These are phyloP conservation scores for Papilio demoleus DNA, from an alignment of 2,888 invertebrate species.

Conservation along the genomic window DNA sequence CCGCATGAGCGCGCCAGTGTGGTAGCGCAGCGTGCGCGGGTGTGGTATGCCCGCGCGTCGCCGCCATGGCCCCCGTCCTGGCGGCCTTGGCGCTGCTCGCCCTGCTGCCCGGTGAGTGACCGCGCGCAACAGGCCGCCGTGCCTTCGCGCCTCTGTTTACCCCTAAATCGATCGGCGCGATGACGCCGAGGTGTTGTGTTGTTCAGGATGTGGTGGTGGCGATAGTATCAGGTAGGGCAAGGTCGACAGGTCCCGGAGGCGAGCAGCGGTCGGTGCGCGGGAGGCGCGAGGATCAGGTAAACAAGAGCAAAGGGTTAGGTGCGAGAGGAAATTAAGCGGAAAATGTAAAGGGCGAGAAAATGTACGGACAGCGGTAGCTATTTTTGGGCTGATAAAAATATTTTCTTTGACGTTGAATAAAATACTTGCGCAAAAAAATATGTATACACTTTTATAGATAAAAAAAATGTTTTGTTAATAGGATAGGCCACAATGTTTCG, in stretches of 20 bases:
- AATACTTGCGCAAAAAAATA: background rate
- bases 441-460: background rate
- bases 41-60: slow-evolving; percentile 82
- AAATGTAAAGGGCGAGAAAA: slow-evolving; percentile 21
- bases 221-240: slow-evolving; percentile 51
- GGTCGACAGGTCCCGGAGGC: slow-evolving; percentile 33
- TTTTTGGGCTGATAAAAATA: slow-evolving; percentile 19
- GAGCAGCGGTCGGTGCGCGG: background rate
- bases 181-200: slow-evolving; percentile 72
- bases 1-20: slow-evolving; percentile 79
- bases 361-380: slow-evolving; percentile 5
- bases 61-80: slow-evolving; percentile 77
- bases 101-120: slow-evolving; percentile 78
- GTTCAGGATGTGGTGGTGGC: slow-evolving; percentile 66
- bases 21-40: slow-evolving; percentile 82
- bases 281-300: slow-evolving; percentile 19
- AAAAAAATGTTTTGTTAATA: background rate
- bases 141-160: slow-evolving; percentile 50
- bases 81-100: slow-evolving; percentile 78
- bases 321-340: slow-evolving; percentile 24
- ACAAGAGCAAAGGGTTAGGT: slow-evolving; percentile 18
- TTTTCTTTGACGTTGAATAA: slow-evolving; percentile 8
- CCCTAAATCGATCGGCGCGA: slow-evolving; percentile 45
- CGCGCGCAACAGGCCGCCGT: slow-evolving; percentile 74
- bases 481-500: background rate